These are phyloP conservation scores for Cottoperca gobio DNA, from an alignment of 2,797 vertebrate genomes.

Conservation along the genomic window DNA sequence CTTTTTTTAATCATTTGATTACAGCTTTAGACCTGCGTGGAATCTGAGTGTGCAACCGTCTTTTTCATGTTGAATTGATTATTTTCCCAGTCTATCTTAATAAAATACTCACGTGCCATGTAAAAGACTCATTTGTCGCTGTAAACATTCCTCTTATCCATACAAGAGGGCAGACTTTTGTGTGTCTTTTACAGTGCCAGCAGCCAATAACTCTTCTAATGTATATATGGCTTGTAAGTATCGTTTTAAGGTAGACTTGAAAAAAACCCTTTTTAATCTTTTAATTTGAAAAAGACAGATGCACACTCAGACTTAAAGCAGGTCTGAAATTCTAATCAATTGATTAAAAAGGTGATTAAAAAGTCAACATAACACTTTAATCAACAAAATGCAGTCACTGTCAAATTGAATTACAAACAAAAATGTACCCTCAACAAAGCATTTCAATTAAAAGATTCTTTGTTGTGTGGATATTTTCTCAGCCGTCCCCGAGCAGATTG, in stretches of 20 bases:
- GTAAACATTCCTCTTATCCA: background rate
- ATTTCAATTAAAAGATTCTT: background rate
- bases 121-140: background rate
- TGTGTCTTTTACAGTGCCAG: background rate
- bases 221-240: background rate
- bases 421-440: background rate
- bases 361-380: background rate
- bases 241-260: too few species aligned
- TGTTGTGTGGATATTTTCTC: conserved; percentile 7
- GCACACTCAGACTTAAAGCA: background rate
- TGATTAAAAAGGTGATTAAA: background rate
- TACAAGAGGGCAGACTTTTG: background rate
- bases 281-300: background rate
- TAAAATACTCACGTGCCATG: background rate
- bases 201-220: background rate
- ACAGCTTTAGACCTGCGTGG: background rate
- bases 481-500: conserved; percentile 30
- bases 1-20: background rate
- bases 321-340: background rate
- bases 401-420: background rate
- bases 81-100: background rate
- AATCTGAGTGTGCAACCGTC: background rate
- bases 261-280: too few species aligned
- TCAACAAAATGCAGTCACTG: background rate
- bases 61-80: background rate